Evolutionary conservation across 1,140 invertebrate species (phyloP), one percentile per base, ranked within the genome.

Genomic region (Brachionus angularis): DNA sequence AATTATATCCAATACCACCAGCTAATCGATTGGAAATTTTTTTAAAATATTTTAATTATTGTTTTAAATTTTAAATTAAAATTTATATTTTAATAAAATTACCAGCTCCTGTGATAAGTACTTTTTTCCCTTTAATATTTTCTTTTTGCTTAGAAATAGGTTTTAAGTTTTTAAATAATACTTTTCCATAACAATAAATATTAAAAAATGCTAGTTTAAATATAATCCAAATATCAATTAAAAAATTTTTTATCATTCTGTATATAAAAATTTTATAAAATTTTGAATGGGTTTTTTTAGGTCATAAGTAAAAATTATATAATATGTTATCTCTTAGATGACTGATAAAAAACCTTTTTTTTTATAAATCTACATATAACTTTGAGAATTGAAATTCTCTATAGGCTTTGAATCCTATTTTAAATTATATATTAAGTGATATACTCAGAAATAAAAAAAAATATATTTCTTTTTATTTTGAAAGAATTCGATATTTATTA

Each of bases 91-190:
- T n/a, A 7, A 16, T 18, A 7, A 29, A 27, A 23, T 18, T 25
- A 58, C 53, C 53, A 39, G 53, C 53, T 29, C 53, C 53, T 10
- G 53, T 58, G 14, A 58, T 58, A 8, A 58, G 18, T 10, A 58
- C 53, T 58, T 33, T 58, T 42, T 42, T 58, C 0, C 53, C 53
- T 5, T 8, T 58, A 16, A 58, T 39, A 36, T 58, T 34, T 23
- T 58, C 27, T 58, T 36, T 39, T 21, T n/a, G n/a, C n/a, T 18
- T 39, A 8, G 23, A 39, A 14, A 18, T 18, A 39, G 18, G 33
- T 23, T 34, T 23, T 8, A 58, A 23, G 21, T 58, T 58, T 5
- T 23, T 21, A 18, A 10, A 29, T 3, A 58, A 14, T 39, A 58
- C 33, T 58, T 58, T 34, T 5, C 10, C 18, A 42, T 58, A 58